A percentile compares a stretch with the other conserved stretches of the same genome.
These are phyloP conservation scores for Conus ventricosus DNA, from an alignment of 1,140 invertebrate species.

Conservation along the genomic window DNA sequence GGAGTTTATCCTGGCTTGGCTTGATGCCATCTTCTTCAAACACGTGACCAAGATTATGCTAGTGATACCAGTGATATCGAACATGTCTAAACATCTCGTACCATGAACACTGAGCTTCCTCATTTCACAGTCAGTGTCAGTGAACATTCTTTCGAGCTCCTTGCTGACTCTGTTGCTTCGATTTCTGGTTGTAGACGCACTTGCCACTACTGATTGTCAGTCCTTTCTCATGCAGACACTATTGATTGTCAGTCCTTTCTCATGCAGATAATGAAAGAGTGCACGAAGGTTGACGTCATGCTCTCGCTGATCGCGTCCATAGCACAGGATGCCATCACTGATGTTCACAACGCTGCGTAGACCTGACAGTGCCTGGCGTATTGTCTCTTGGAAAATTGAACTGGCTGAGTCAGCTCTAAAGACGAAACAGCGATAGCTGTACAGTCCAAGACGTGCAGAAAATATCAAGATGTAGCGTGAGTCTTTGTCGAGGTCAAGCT, in stretches of 20 bases:
- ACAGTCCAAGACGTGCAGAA: slow-evolving; percentile 41
- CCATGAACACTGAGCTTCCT: too few relatives aligned
- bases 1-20: slow-evolving; percentile 43
- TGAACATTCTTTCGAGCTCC: too few relatives aligned
- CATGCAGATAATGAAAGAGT: slow-evolving; percentile 46
- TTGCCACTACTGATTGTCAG: slow-evolving; percentile 10
- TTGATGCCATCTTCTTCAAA: slow-evolving; percentile 45
- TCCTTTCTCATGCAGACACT: not conserved
- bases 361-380: slow-evolving; percentile 30
- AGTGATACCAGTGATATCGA: slow-evolving; percentile 49
- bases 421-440: slow-evolving; percentile 44
- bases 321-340: slow-evolving; percentile 57
- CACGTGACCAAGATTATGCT: slow-evolving; percentile 52
- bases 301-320: slow-evolving; percentile 41
- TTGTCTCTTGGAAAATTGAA: slow-evolving; percentile 50
- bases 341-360: slow-evolving; percentile 29
- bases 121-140: too few relatives aligned
- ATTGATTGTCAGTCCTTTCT: slow-evolving; percentile 56
- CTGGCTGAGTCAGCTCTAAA: slow-evolving; percentile 50
- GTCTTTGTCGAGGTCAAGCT: slow-evolving; percentile 38
- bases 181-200: slow-evolving; percentile 47
- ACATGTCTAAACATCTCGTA: too few relatives aligned
- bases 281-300: slow-evolving; percentile 52
- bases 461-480: not conserved
- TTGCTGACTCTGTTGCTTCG: too few relatives aligned